Percentiles rank a stretch among this genome's conserved stretches.
phyloP scores from a whole-genome alignment of 2,797 vertebrate genomes.

The Acanthurus leucopareius region DNA sequence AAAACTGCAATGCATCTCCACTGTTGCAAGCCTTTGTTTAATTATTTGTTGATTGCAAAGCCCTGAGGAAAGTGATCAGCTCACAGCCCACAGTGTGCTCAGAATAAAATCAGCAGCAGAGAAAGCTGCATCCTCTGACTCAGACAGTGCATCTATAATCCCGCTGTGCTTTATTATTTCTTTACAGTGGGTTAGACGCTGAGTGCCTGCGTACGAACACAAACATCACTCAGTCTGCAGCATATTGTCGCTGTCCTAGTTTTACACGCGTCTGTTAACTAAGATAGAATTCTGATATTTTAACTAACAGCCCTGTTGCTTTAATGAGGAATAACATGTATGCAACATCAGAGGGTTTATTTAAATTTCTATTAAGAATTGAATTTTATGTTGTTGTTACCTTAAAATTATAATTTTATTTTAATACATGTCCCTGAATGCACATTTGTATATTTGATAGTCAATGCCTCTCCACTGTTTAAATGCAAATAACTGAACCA shows the following conservation, averaged over 20 bases:
- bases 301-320: background rate
- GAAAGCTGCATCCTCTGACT: slow-evolving; percentile 30
- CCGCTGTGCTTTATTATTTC: slow-evolving; percentile 38
- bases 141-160: slow-evolving; percentile 35
- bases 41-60: slow-evolving; percentile 16
- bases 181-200: slow-evolving; percentile 35
- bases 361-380: background rate
- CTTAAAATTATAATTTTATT: slow-evolving; percentile 6
- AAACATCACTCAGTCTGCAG: slow-evolving; percentile 34
- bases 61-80: background rate
- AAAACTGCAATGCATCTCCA: slow-evolving; percentile 6
- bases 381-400: background rate
- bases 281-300: background rate
- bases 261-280: slow-evolving; percentile 2
- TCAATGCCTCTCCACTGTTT: background rate
- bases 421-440: background rate
- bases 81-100: background rate
- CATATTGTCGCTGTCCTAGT: slow-evolving; percentile 11
- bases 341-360: background rate
- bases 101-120: slow-evolving; percentile 25
- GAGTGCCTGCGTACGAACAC: slow-evolving; percentile 25
- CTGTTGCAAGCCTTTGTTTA: slow-evolving; percentile 7
- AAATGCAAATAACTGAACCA: slow-evolving; percentile 4
- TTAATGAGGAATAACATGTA: background rate
- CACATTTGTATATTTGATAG: slow-evolving; percentile 1